A percentile compares a stretch with the other conserved stretches of the same genome.
These are phyloP conservation scores for Polia nebulosa DNA, from an alignment of 2,888 invertebrate species.

Conservation along the genomic window DNA sequence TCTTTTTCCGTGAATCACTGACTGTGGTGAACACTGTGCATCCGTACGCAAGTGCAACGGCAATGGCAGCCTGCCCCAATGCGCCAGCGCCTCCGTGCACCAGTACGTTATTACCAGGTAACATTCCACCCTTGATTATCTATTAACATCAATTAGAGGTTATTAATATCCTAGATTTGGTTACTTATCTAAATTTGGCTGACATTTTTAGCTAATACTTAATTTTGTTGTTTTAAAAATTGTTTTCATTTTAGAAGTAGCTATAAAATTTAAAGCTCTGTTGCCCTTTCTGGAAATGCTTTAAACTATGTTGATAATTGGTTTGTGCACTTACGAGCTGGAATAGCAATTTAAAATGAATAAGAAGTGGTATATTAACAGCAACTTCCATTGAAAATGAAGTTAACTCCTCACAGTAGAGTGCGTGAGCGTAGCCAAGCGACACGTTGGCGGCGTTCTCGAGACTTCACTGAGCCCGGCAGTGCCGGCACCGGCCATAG, in stretches of 20 bases:
- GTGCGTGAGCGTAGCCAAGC: too few species aligned
- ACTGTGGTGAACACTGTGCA: conserved; percentile 75
- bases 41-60: conserved; percentile 63
- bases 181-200: not conserved
- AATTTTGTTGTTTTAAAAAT: too few species aligned
- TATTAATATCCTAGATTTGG: not conserved
- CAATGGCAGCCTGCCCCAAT: conserved; percentile 70
- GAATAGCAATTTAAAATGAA: not conserved
- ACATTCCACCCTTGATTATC: conserved; percentile 21
- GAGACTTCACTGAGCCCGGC: too few species aligned
- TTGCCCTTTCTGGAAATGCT: not conserved
- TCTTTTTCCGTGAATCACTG: conserved; percentile 68
- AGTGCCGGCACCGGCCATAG: too few species aligned
- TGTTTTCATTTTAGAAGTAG: too few species aligned
- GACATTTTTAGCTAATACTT: too few species aligned
- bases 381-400: not conserved
- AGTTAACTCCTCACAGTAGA: too few species aligned
- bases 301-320: not conserved
- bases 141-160: conserved; percentile 6
- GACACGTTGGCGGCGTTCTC: too few species aligned
- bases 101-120: conserved; percentile 17
- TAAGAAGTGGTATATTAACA: not conserved
- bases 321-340: not conserved
- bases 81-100: conserved; percentile 58
- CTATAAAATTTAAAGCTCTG: too few species aligned